phyloP scores from a whole-genome alignment of 2,888 invertebrate genomes.

The Melolontha melolontha region DNA sequence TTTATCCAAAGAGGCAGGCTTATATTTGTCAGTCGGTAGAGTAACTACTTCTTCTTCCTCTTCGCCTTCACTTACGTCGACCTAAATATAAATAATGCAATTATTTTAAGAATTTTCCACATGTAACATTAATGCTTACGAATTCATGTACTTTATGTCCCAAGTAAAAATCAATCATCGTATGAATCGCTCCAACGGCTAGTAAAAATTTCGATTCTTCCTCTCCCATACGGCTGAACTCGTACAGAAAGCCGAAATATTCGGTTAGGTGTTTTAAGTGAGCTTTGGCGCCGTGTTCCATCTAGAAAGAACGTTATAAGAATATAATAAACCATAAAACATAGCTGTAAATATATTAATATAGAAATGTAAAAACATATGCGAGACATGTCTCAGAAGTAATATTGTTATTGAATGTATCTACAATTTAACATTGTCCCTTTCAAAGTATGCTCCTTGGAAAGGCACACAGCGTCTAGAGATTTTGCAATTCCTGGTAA shows the following conservation, averaged over 20 bases:
- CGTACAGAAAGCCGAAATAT: conserved; percentile 91
- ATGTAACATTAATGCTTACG: conserved; percentile 64
- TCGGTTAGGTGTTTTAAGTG: conserved; percentile 91
- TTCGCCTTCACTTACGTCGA: conserved; percentile 79
- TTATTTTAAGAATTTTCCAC: not conserved
- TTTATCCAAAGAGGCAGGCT: conserved; percentile 92
- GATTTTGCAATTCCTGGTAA: no score
- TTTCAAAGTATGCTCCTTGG: no score
- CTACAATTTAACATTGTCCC: no score
- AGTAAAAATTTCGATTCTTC: conserved; percentile 91
- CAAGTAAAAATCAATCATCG: conserved; percentile 92
- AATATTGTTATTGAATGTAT: no score
- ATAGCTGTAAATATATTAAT: no score
- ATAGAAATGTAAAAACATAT: no score
- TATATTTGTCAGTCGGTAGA: conserved; percentile 79
- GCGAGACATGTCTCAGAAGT: no score
- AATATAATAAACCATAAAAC: no score
- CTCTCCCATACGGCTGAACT: conserved; percentile 96
- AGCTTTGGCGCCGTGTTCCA: conserved; percentile 89
- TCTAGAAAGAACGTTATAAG: conserved; percentile 56
- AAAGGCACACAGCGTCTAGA: no score
- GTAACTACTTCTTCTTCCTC: conserved; percentile 77
- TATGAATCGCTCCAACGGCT: conserved; percentile 87
- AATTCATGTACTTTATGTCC: conserved; percentile 83
- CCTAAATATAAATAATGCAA: conserved; percentile 53